Base-by-base conservation (phyloP, 2,888 invertebrate species). In the Arrhopalites spinosus region DNA sequence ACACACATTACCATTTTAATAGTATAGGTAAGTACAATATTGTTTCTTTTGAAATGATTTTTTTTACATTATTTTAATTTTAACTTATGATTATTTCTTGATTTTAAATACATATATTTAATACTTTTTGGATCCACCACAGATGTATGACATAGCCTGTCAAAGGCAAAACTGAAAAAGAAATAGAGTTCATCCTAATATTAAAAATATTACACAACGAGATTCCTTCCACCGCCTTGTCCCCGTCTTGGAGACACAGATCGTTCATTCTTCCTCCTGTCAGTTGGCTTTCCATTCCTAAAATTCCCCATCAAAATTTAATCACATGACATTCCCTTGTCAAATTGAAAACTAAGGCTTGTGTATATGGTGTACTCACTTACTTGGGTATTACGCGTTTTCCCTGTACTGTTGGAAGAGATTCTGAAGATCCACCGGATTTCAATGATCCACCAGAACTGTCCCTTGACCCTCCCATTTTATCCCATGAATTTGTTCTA, bases 351-450 rank as follows among this genome's bases (percentile, higher is more conserved):
- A n/a, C n/a, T n/a, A n/a, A n/a, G n/a, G n/a, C n/a, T n/a, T n/a
- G n/a, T n/a, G n/a, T n/a, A n/a, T n/a, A n/a, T n/a, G n/a, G n/a
- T n/a, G n/a, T n/a, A n/a, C n/a, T 17, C 17, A 69, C 67, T 77
- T 76, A 82, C 82, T 81, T 82, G 69, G 82, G 82, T 64, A 82
- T 79, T 47, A 82, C 81, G 13, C 80, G 76, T 76, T 81, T 82
- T 50, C 82, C 82, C 75, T 82, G 81, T 20, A 82, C 80, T 11
- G 81, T 73, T 59, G 82, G 82, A 59, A 82, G 77, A 45, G 81
- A 82, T 29, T 82, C 82, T 20, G 71, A 78, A 17, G 82, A 82
- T 1, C 82, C 82, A 23, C 80, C 81, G 11, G 82, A 82, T 73
- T 82, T 82, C 15, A 82, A 61, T 25, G 80, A 80, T 13, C 82